Evolutionary conservation across 2,888 invertebrate genomes (phyloP), one percentile per base, ranked within the genome.

Genomic region (Sympetrum striolatum): DNA sequence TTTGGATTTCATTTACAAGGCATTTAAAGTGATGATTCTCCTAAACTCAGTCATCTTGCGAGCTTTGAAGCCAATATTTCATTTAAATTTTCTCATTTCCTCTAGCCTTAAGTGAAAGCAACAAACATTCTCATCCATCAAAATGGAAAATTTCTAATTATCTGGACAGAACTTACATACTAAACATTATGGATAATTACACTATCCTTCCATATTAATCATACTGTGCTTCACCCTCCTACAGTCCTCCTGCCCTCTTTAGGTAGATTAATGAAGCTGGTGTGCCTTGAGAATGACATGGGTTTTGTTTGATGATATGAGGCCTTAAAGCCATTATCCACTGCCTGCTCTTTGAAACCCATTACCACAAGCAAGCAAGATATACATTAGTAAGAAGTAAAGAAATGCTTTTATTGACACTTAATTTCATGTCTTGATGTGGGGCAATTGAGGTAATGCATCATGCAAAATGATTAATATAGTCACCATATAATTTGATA

Each of bases 191-290:
- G 25, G 14, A 73, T 73, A 60, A 37, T 86, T 64, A 37, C 60
- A 31, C 60, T 10, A 15, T 37, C 86, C 60, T 60, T 60, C 31
- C 12, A 73, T 73, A 73, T 73, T 73, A 73, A 73, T 73, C 31
- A 73, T 12, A 31, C 73, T 31, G 14, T 64, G 86, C 86, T 86
- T 60, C 86, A 86, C 86, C 86, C 60, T 73, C 73, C n/a, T 60
- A 86, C 86, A 86, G 86, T 86, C 86, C 86, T 86, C 86, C 86
- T 86, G 86, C 86, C 86, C 86, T 86, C 86, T 86, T 86, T 86
- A 86, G 37, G 86, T 86, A 86, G 86, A 86, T 86, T 64, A 86
- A 86, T 86, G 35, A 64, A 86, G 86, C 86, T 86, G 86, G 86
- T 86, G 86, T 86, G 86, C 86, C 86, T 86, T 86, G 86, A 86